Evolutionary conservation across 2,797 vertebrate genomes (phyloP).

Genomic region (Parauchenoglanis ngamensis): DNA sequence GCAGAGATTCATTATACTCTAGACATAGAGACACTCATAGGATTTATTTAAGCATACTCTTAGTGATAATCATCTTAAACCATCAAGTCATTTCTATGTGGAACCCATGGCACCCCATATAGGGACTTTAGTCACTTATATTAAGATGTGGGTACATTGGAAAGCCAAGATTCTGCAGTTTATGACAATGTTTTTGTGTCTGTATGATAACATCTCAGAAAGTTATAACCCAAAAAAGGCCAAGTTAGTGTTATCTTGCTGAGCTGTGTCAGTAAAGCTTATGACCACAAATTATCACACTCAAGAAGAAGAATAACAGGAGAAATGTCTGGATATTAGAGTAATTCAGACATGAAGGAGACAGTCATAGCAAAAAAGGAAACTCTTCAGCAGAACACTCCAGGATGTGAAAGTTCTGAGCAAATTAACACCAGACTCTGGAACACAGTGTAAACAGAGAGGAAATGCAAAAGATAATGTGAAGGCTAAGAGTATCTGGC

Average conservation of each 20-base stretch:
- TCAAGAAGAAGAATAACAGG: not conserved
- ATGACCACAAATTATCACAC: not conserved
- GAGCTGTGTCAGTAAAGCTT: not conserved
- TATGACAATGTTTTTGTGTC: not conserved
- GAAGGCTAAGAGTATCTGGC: not conserved
- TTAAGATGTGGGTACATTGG: not conserved
- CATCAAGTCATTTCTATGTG: not conserved
- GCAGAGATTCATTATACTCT: not conserved
- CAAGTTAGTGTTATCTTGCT: not conserved
- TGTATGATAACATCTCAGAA: not conserved
- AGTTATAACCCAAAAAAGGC: not conserved
- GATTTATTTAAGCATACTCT: not conserved
- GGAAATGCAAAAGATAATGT: not conserved
- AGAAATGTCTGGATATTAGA: not conserved
- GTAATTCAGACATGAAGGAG: not conserved
- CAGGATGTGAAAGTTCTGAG: not conserved
- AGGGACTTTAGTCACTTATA: not conserved
- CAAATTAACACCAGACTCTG: not conserved
- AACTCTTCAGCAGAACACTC: not conserved
- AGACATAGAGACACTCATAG: not conserved
- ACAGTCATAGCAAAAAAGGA: not conserved
- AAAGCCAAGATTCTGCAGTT: not conserved
- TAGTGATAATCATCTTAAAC: constrained; percentile 4
- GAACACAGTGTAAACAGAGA: not conserved
- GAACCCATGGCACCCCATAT: constrained; percentile 6